These are phyloP conservation scores for Drosophila nigromelanica DNA, from an alignment of 1,140 invertebrate genomes.

Conservation along the genomic window DNA sequence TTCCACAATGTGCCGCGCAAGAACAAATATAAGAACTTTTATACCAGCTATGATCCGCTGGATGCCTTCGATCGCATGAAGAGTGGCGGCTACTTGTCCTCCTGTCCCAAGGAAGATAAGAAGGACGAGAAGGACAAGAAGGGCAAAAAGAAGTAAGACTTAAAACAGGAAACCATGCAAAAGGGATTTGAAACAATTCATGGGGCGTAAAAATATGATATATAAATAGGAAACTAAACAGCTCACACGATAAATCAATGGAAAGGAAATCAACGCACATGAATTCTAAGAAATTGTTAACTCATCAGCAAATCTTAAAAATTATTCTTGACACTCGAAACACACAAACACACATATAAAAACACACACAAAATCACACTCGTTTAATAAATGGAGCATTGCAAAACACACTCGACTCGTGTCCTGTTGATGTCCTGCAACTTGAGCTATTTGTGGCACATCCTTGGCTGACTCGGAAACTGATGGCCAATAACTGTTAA, in stretches of 20 bases:
- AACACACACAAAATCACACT: not conserved
- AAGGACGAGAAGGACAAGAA: slow-evolving; percentile 42
- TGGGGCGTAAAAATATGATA: not conserved
- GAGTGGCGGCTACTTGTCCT: slow-evolving; percentile 49
- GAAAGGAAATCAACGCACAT: slow-evolving; percentile 34
- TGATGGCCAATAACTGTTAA: slow-evolving; percentile 6
- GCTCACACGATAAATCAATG: not conserved
- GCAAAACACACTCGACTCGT: not conserved
- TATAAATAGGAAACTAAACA: not conserved
- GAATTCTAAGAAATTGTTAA: slow-evolving; percentile 26
- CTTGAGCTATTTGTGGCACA: not conserved
- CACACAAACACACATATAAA: not conserved
- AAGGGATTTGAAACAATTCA: too few species aligned
- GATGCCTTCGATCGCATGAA: slow-evolving; percentile 63
- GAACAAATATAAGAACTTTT: slow-evolving; percentile 42
- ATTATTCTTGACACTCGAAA: not conserved
- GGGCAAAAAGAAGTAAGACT: not conserved
- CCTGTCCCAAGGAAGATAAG: slow-evolving; percentile 42
- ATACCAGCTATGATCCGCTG: slow-evolving; percentile 53
- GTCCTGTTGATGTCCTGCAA: not conserved
- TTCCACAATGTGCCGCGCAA: slow-evolving; percentile 33
- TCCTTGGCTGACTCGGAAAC: not conserved
- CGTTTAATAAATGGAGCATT: slow-evolving; percentile 43
- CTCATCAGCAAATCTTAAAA: not conserved
- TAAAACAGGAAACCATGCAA: too few species aligned